Base-by-base conservation (phyloP, 2,113 vertebrate genomes). In the Carollia perspicillata region DNA sequence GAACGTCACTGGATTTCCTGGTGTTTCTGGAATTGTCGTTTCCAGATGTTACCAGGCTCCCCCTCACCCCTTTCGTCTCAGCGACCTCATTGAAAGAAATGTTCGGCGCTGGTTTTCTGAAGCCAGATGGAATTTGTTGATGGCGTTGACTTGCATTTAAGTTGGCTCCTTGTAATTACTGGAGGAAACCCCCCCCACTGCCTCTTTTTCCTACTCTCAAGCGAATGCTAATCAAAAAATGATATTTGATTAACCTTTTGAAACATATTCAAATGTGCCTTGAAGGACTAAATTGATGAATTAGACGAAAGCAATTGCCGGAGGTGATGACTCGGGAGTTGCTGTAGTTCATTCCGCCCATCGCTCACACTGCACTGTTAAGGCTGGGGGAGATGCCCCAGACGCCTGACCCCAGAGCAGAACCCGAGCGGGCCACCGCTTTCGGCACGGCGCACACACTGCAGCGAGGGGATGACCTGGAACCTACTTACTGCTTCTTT, bases 221-320 rank as follows among this genome's bases (percentile, higher is more conserved):
- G 42, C 30, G 20, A 89, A 92, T 94, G 72, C 78, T 90, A 92
- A 94, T 93, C 44, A 93, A 93, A 96, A 68, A 80, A 60, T 30
- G n/a, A 28, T 87, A 71, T 96, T 96, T 97, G 89, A 84, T 79
- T 94, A 94, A 97, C 90, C 74, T 94, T 86, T 97, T 94, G 72
- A 89, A 90, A 85, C 37, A 1, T 75, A 51, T 66, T 87, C 84
- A 90, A 94, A 94, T 77, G 68, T 84, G 55, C 65, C 69, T 90
- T 80, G 86, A 90, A 93, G 93, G 75, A 92, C 84, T 89, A 55
- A 60, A 75, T 33, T 78, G 90, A 95, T 87, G 87, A 85, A 87
- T 84, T 92, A 22, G 68, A 69, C 89, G 60, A 78, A 94, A 63
- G 88, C 90, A 95, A 88, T 96, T 88, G 58, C 81, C 55, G 7